These are phyloP conservation scores for Myzus persicae DNA, from an alignment of 1,140 invertebrate genomes.

Conservation along the genomic window DNA sequence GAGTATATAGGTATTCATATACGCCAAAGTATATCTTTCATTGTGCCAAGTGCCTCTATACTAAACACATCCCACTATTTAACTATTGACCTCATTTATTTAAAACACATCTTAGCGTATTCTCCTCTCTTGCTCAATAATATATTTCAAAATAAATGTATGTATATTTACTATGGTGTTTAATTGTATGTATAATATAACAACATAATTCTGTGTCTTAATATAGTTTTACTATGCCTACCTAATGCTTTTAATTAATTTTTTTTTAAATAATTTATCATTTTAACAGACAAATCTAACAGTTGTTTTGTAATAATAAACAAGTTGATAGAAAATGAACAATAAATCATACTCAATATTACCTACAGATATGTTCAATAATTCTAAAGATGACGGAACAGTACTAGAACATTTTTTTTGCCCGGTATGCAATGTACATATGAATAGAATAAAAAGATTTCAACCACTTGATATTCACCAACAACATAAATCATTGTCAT, in stretches of 20 bases:
- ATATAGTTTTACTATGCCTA: neutral
- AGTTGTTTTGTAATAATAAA: neutral
- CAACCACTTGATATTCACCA: slow-evolving; percentile 19
- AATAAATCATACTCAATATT: slow-evolving; percentile 38
- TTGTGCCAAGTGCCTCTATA: slow-evolving; percentile 40
- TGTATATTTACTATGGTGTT: neutral
- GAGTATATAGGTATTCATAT: no score
- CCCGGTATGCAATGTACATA: slow-evolving; percentile 36
- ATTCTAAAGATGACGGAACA: neutral
- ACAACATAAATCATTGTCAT: slow-evolving; percentile 14
- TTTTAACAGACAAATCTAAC: neutral
- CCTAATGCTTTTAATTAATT: neutral
- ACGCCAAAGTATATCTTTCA: neutral
- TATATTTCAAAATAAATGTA: neutral
- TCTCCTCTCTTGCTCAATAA: neutral
- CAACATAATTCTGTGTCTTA: neutral
- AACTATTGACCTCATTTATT: slow-evolving; percentile 52
- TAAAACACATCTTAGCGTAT: neutral
- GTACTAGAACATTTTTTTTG: slow-evolving; percentile 16
- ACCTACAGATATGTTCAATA: neutral
- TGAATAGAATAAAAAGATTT: slow-evolving; percentile 20
- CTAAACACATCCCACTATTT: neutral
- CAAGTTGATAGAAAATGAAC: slow-evolving; percentile 27
- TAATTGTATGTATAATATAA: neutral
- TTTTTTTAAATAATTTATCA: neutral